Evolutionary conservation across 2,113 vertebrate genomes (phyloP).

Genomic region (Pampusana beccarii): DNA sequence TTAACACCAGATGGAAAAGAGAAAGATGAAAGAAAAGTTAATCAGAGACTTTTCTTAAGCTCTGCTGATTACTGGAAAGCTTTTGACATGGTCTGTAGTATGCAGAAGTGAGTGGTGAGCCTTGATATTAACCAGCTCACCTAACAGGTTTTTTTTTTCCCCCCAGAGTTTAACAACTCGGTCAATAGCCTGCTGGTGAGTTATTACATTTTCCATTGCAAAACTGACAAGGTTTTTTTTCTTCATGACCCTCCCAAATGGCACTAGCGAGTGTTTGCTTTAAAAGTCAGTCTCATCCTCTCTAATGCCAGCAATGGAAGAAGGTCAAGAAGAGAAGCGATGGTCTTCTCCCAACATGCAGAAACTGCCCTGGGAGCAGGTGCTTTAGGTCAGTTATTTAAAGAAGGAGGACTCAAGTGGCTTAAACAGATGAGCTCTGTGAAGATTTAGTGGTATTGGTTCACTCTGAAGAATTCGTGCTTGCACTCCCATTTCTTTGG

Average conservation of each 20-base stretch:
- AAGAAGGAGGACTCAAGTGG: neutral
- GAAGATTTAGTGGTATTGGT: neutral
- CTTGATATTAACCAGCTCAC: slow-evolving; percentile 71
- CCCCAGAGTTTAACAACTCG: neutral
- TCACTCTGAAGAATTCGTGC: neutral
- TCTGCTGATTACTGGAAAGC: slow-evolving; percentile 69
- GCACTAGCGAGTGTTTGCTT: neutral
- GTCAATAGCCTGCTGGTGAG: slow-evolving; percentile 40
- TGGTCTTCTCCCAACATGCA: neutral
- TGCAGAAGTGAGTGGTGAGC: slow-evolving; percentile 59
- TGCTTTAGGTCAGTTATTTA: slow-evolving; percentile 11
- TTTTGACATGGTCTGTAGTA: slow-evolving; percentile 63
- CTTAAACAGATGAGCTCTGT: neutral
- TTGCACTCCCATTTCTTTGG: neutral
- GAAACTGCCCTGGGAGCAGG: neutral
- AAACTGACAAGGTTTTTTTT: slow-evolving; percentile 40
- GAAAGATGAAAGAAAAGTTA: slow-evolving; percentile 73
- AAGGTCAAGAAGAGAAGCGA: neutral
- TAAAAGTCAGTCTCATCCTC: neutral
- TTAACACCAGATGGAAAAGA: slow-evolving; percentile 68
- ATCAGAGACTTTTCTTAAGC: slow-evolving; percentile 71
- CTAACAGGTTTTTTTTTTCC: neutral
- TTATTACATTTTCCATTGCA: slow-evolving; percentile 35
- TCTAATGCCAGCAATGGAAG: neutral
- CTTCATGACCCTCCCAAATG: neutral